Evolutionary conservation across 2,113 vertebrate species (phyloP).

Genomic region (Cephalopterus ornatus): DNA sequence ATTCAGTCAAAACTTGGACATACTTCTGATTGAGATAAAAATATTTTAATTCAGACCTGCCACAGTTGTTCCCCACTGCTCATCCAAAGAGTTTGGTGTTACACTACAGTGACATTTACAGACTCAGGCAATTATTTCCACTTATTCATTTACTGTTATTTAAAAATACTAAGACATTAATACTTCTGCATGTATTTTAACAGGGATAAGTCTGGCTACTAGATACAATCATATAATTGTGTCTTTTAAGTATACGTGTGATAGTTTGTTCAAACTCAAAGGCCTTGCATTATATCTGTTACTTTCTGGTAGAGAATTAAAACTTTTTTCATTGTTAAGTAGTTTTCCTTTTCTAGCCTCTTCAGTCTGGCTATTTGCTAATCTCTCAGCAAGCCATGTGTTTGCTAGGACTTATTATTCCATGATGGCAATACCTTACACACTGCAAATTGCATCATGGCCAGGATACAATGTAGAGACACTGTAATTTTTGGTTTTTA

Average conservation of each 20-base stretch:
- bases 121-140: neutral
- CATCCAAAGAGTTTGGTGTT: neutral
- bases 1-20: neutral
- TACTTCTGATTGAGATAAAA: neutral
- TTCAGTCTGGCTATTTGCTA: neutral
- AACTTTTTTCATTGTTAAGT: neutral
- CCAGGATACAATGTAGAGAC: neutral
- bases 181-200: neutral
- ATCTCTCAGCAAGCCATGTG: neutral
- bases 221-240: neutral
- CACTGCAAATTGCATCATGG: neutral
- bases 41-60: neutral
- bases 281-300: neutral
- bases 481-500: neutral
- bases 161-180: neutral
- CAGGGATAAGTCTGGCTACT: neutral
- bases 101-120: neutral
- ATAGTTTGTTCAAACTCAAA: neutral
- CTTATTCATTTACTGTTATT: neutral
- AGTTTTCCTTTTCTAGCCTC: neutral
- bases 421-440: neutral
- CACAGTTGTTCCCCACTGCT: neutral
- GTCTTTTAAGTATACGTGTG: neutral
- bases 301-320: neutral
- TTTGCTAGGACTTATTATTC: neutral